Conservation (phyloP, 2,888 invertebrate species). For the Eilema depressum region DNA sequence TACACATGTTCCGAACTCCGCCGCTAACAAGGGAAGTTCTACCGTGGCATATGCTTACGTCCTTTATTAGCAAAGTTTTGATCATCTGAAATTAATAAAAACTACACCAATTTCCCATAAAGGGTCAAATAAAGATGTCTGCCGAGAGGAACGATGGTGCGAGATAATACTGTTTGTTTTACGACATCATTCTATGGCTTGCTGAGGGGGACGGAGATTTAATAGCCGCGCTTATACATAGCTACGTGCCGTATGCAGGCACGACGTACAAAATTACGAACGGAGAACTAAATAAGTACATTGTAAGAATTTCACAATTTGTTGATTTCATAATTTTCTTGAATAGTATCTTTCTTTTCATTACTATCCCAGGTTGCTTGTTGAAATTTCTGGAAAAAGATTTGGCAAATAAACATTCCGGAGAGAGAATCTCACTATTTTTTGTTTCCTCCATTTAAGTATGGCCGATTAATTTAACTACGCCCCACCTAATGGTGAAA, state of each 20-base stretch:
- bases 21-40: background rate
- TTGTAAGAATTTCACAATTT: background rate
- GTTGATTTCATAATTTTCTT: background rate
- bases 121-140: slow-evolving; percentile 37
- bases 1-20: background rate
- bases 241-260: background rate
- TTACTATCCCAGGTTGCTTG: no score
- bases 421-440: background rate
- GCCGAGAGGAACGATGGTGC: slow-evolving; percentile 35
- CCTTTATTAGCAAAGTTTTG: slow-evolving; percentile 21
- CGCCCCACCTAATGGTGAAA: background rate
- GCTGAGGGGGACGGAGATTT: slow-evolving; percentile 53
- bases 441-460: background rate
- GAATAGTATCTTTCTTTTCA: background rate
- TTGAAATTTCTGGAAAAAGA: no score
- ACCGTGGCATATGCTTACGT: background rate
- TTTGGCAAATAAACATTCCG: background rate
- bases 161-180: slow-evolving; percentile 62
- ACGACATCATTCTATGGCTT: slow-evolving; percentile 45
- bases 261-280: background rate
- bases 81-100: slow-evolving; percentile 28
- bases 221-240: slow-evolving; percentile 39
- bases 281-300: background rate
- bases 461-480: background rate
- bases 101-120: slow-evolving; percentile 19